Percentiles rank a stretch among this genome's conserved stretches.
Conservation (phyloP, 1,140 invertebrate genomes). For the Grapholita molesta region DNA sequence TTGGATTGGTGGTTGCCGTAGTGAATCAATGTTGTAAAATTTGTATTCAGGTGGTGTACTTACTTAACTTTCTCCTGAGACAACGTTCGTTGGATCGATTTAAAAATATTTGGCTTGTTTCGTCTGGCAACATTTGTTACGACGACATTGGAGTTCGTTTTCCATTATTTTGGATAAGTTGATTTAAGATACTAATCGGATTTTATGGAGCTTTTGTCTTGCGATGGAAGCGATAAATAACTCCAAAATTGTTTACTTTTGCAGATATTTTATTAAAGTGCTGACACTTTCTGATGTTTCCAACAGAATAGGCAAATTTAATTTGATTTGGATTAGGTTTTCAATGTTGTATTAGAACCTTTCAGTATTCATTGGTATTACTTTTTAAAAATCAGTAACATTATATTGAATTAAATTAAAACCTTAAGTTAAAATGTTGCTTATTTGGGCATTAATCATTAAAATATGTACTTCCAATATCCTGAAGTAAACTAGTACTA, state of each 20-base stretch:
- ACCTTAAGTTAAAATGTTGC: too few relatives aligned
- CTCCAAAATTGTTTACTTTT: background rate
- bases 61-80: conserved; percentile 41
- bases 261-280: background rate
- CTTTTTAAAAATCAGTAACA: too few relatives aligned
- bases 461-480: too few relatives aligned
- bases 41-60: conserved; percentile 64
- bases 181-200: conserved; percentile 22
- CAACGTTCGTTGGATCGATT: conserved; percentile 19
- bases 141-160: background rate
- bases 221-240: background rate
- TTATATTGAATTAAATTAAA: too few relatives aligned
- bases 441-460: too few relatives aligned
- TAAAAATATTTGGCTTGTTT: conserved; percentile 17
- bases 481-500: too few relatives aligned
- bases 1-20: conserved; percentile 55
- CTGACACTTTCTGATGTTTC: background rate
- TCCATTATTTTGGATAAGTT: background rate
- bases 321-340: too few relatives aligned
- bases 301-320: background rate
- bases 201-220: background rate
- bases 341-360: too few relatives aligned
- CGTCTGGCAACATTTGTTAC: conserved; percentile 3
- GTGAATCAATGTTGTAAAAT: conserved; percentile 71
- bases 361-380: too few relatives aligned